These are phyloP conservation scores for Prosopocoilus inquinatus DNA, from an alignment of 2,888 invertebrate species.

Conservation along the genomic window DNA sequence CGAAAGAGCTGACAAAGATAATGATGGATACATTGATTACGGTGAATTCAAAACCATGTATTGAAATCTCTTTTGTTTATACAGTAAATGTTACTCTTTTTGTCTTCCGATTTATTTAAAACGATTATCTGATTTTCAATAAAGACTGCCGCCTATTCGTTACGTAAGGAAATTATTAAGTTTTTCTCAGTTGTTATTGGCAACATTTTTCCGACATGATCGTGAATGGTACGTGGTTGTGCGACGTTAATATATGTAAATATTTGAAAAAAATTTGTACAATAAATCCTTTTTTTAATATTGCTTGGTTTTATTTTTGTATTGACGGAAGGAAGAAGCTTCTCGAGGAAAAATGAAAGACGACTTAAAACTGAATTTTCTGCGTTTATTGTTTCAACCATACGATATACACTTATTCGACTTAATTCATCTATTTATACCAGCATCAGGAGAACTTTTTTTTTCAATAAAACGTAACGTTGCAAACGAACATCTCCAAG, in stretches of 20 bases:
- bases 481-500: constrained; percentile 32
- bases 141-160: constrained; percentile 3
- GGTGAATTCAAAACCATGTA: constrained; percentile 53
- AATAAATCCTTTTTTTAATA: background rate
- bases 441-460: constrained; percentile 39
- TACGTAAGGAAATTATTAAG: background rate
- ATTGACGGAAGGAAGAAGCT: background rate
- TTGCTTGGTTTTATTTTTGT: background rate
- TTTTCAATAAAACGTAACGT: constrained; percentile 30
- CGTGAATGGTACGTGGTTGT: constrained; percentile 1
- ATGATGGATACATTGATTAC: constrained; percentile 74
- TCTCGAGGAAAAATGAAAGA: background rate
- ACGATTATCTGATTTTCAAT: constrained; percentile 1
- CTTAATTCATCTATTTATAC: constrained; percentile 45
- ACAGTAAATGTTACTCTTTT: background rate
- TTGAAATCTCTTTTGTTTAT: background rate
- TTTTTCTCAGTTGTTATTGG: constrained; percentile 1
- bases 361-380: constrained; percentile 41
- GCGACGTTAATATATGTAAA: constrained; percentile 8
- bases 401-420: constrained; percentile 46
- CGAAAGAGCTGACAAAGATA: constrained; percentile 64
- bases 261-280: constrained; percentile 3
- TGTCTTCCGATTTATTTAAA: constrained; percentile 2
- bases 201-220: too few relatives aligned
- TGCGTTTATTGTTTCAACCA: constrained; percentile 47